Evolutionary conservation across 2,113 vertebrate species (phyloP), one percentile per base, ranked within the genome.

Genomic region (Coptodon bakossiorum): DNA sequence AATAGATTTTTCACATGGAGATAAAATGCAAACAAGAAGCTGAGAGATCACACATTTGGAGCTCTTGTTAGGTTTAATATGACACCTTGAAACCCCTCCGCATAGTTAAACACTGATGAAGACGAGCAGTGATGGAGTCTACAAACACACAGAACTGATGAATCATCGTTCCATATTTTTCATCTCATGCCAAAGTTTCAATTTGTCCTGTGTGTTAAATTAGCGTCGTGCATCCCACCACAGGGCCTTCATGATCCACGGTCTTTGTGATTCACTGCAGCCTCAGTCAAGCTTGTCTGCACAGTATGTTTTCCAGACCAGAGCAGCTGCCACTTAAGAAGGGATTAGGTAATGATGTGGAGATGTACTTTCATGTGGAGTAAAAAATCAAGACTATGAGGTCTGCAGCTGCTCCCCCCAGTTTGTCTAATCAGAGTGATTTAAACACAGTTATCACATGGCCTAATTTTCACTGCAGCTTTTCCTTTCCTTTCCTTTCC

Each of bases 261-360:
- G 63, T 63, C 24, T 24, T 29, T 14, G 40, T 90, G 87, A 83
- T 86, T 89, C 84, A 82, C 59, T 52, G 87, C 54, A 50, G 80
- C 80, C 85, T 88, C 52, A 68, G 82, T 27, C 5, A 27, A 85
- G 76, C 56, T 84, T 81, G 40, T 90, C 88, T 81, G 34, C 84
- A 81, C 83, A 82, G 82, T 86, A 24, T 87, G 88, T 76, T 88
- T 87, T 90, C 61, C 66, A 71, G 40, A 80, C 80, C 61, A 38
- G 79, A 90, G 85, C 85, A 92, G 90, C 88, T 93, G 91, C 86
- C 80, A 54, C 88, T 90, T 86, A 86, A 85, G 86, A 82, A 89
- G 80, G 88, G 66, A 83, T 91, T 88, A 83, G 83, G 53, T 80
- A 86, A 87, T 85, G 84, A 84, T 59, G 36, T 59, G 36, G 83